A percentile compares a stretch with the other conserved stretches of the same genome.
These are phyloP conservation scores for Hippocampus barbouri DNA, from an alignment of 2,113 vertebrate species.

Conservation along the genomic window DNA sequence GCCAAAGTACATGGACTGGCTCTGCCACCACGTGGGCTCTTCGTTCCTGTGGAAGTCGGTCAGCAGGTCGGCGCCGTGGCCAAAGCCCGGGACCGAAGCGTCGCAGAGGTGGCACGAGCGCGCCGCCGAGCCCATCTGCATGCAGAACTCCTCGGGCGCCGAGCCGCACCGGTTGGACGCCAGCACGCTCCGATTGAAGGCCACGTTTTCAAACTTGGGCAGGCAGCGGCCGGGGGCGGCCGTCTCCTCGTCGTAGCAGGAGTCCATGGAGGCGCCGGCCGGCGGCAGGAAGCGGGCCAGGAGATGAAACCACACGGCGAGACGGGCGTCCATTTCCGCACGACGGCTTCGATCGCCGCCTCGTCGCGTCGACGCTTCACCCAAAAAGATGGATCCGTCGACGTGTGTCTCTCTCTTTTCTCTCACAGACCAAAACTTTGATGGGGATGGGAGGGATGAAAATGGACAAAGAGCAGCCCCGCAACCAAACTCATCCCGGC, in stretches of 20 bases:
- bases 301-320: constrained; percentile 42
- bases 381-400: not conserved
- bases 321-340: constrained; percentile 60
- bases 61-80: constrained; percentile 81
- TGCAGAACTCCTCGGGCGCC: constrained; percentile 86
- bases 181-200: constrained; percentile 74
- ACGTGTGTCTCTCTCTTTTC: not conserved
- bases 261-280: constrained; percentile 66
- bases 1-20: constrained; percentile 89
- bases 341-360: not conserved
- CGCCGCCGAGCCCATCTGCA: constrained; percentile 77
- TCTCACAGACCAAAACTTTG: not conserved
- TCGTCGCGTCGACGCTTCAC: constrained; percentile 22
- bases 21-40: constrained; percentile 96
- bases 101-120: constrained; percentile 82
- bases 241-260: constrained; percentile 72
- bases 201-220: constrained; percentile 87
- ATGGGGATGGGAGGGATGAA: constrained; percentile 7
- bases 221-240: constrained; percentile 78
- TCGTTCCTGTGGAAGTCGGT: constrained; percentile 90
- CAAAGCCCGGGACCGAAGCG: constrained; percentile 58
- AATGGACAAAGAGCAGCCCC: constrained; percentile 20
- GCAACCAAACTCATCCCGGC: constrained; percentile 17
- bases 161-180: constrained; percentile 82
- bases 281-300: constrained; percentile 20